Conservation (phyloP, 2,113 vertebrate species). For the Hystrix brachyura region DNA sequence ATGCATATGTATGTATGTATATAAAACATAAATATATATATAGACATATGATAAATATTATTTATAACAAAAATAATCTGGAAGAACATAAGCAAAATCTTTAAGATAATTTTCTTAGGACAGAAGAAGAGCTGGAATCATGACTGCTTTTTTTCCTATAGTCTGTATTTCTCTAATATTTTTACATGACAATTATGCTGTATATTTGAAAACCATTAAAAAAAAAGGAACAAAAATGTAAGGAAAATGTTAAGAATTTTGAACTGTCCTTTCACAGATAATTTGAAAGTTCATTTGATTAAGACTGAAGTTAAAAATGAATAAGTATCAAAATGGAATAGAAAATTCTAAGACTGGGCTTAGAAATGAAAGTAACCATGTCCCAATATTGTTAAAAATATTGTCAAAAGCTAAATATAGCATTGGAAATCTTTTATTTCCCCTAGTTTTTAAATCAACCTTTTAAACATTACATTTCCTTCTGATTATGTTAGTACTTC, state of each 20-base stretch:
- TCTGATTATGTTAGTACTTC: conserved; percentile 22
- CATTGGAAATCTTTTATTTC: background rate
- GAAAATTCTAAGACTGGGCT: conserved; percentile 23
- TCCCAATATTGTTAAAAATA: conserved; percentile 16
- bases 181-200: background rate
- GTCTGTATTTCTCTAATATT: conserved; percentile 44
- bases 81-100: background rate
- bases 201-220: conserved; percentile 25
- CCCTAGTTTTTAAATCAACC: background rate
- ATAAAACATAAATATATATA: background rate
- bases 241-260: background rate
- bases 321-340: background rate
- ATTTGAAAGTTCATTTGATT: conserved; percentile 48
- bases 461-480: conserved; percentile 29
- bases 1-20: background rate
- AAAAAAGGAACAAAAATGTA: background rate
- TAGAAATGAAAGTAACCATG: background rate
- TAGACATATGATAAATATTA: background rate
- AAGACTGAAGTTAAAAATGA: conserved; percentile 1
- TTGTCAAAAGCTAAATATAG: background rate
- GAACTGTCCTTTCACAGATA: background rate
- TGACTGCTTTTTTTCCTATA: background rate
- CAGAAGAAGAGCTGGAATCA: background rate
- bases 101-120: background rate
- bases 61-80: background rate